phyloP scores from a whole-genome alignment of 2,113 vertebrate species.

The Paraplagusia blochii region DNA sequence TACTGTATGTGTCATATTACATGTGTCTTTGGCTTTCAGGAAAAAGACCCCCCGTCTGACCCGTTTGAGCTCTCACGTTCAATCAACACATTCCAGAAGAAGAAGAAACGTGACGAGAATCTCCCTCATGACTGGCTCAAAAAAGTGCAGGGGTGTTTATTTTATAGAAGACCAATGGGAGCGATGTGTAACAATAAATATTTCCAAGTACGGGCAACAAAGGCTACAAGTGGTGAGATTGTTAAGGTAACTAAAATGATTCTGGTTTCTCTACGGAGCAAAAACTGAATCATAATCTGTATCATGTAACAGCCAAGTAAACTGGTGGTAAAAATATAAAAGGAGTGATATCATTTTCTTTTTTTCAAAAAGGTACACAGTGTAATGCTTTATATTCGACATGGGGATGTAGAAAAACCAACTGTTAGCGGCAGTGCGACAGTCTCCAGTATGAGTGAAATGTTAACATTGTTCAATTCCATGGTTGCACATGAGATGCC shows the following conservation, averaged over 20 bases:
- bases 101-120: slow-evolving; percentile 20
- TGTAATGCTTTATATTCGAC: slow-evolving; percentile 16
- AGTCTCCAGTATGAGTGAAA: slow-evolving; percentile 80
- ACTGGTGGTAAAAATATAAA: neutral
- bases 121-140: slow-evolving; percentile 1
- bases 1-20: slow-evolving; percentile 15
- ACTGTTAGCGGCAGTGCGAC: slow-evolving; percentile 78
- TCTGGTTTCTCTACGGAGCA: too few species aligned
- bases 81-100: slow-evolving; percentile 18
- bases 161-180: slow-evolving; percentile 8
- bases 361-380: neutral
- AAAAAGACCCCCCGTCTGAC: slow-evolving; percentile 6
- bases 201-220: neutral
- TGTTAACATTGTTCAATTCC: slow-evolving; percentile 72
- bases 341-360: slow-evolving; percentile 1
- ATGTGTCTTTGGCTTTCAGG: slow-evolving; percentile 3
- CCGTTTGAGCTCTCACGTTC: slow-evolving; percentile 23
- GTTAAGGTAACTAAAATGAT: neutral
- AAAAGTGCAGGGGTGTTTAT: slow-evolving; percentile 7
- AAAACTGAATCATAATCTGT: neutral
- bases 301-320: slow-evolving; percentile 1
- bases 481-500: slow-evolving; percentile 51
- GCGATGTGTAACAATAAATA: slow-evolving; percentile 7
- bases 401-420: slow-evolving; percentile 14
- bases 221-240: neutral